Conservation (phyloP, 2,797 vertebrate genomes). For the Pseudomugil tenellus region DNA sequence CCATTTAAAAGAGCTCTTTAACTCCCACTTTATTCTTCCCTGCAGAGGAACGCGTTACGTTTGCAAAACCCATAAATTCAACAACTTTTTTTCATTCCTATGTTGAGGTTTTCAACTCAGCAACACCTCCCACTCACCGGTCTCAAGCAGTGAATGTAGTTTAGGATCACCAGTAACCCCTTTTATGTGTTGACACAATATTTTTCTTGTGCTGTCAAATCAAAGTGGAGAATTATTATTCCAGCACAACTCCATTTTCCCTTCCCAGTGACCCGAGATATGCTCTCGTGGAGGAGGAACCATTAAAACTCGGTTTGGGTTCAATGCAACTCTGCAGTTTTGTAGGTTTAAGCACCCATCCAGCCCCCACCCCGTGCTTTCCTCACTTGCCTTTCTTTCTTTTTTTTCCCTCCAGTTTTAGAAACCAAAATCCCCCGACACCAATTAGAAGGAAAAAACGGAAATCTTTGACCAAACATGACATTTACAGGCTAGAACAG, state of each 20-base stretch:
- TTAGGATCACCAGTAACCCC: slow-evolving; percentile 72
- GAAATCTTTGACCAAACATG: slow-evolving; percentile 82
- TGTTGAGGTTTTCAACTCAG: slow-evolving; percentile 39
- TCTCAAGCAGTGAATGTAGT: slow-evolving; percentile 54
- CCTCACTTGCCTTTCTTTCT: slow-evolving; percentile 43
- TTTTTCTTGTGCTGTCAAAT: slow-evolving; percentile 82
- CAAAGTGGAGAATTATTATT: slow-evolving; percentile 79
- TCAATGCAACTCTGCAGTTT: slow-evolving; percentile 71
- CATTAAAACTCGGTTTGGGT: slow-evolving; percentile 74
- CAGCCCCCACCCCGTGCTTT: slow-evolving; percentile 22
- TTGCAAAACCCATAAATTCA: slow-evolving; percentile 30
- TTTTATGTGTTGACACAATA: slow-evolving; percentile 78
- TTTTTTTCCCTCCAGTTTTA: slow-evolving; percentile 52
- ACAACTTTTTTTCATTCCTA: slow-evolving; percentile 31
- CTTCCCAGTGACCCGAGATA: slow-evolving; percentile 72
- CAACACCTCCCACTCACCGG: slow-evolving; percentile 19
- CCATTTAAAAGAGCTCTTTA: slow-evolving; percentile 3
- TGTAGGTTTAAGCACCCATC: slow-evolving; percentile 44
- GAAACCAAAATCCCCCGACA: slow-evolving; percentile 77
- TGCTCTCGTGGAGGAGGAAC: slow-evolving; percentile 63
- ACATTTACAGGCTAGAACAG: slow-evolving; percentile 79
- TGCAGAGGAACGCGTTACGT: slow-evolving; percentile 31
- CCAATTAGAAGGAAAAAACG: slow-evolving; percentile 82
- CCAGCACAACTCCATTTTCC: slow-evolving; percentile 73
- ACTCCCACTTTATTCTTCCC: slow-evolving; percentile 8